Conservation (phyloP, 2,888 invertebrate species). For the Hydropsyche betteni region DNA sequence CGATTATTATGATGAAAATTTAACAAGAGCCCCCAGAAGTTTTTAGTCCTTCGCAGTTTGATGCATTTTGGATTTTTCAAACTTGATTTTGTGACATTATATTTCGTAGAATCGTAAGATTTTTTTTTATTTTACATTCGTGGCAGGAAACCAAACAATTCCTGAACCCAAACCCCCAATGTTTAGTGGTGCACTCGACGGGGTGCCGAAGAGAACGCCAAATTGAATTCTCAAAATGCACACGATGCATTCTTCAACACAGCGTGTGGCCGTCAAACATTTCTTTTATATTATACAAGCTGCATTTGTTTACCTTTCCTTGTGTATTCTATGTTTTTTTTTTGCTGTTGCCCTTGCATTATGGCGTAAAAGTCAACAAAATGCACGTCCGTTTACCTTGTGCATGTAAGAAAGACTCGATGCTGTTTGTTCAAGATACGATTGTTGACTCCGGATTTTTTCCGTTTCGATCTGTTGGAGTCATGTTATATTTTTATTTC, state of each 20-base stretch:
- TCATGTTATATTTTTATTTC: too few species aligned
- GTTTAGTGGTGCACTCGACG: conserved; percentile 33
- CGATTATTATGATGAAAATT: conserved; percentile 10
- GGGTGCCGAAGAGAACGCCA: conserved; percentile 40
- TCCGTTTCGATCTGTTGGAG: neutral
- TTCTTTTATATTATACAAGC: conserved; percentile 37
- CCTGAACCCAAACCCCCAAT: too few species aligned
- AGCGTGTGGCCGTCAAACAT: conserved; percentile 48
- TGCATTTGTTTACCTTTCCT: conserved; percentile 48
- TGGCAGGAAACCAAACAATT: conserved; percentile 11
- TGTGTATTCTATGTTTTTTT: conserved; percentile 32
- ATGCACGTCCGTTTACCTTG: neutral
- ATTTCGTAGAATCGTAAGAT: neutral
- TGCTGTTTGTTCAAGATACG: conserved; percentile 40
- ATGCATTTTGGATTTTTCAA: too few species aligned
- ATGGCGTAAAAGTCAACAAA: conserved; percentile 45
- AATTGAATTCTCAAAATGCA: conserved; percentile 52
- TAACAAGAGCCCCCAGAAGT: too few species aligned
- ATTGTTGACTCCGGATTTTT: neutral
- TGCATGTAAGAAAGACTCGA: neutral
- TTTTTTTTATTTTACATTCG: neutral
- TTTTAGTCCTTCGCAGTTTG: neutral
- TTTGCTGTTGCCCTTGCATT: conserved; percentile 3
- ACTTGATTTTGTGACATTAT: neutral
- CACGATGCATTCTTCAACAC: conserved; percentile 40